phyloP scores from a whole-genome alignment of 2,797 vertebrate species.

The Rachycentron canadum region DNA sequence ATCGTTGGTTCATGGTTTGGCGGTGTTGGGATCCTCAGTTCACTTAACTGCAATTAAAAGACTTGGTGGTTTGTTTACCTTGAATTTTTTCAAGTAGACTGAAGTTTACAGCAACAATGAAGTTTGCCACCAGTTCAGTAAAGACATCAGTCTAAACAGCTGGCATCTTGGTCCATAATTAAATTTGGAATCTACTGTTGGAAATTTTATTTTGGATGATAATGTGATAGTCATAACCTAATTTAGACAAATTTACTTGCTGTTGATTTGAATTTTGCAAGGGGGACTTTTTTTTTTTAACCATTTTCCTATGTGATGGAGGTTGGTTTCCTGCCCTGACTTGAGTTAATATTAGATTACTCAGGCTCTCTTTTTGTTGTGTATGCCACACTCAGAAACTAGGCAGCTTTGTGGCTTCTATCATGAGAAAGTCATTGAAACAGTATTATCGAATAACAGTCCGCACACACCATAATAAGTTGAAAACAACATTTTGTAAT shows the following conservation, averaged over 20 bases:
- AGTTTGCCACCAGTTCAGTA: conserved; percentile 62
- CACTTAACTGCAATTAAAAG: conserved; percentile 69
- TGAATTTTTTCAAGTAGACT: conserved; percentile 49
- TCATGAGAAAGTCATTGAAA: conserved; percentile 70
- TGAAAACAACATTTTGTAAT: conserved; percentile 66
- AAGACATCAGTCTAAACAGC: conserved; percentile 71
- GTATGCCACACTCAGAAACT: conserved; percentile 43
- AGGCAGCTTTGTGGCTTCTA: conserved; percentile 38
- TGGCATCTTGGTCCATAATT: conserved; percentile 77
- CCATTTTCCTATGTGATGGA: conserved; percentile 50
- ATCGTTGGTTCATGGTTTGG: conserved; percentile 24
- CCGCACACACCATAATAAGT: conserved; percentile 27
- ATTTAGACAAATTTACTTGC: conserved; percentile 81
- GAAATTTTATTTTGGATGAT: conserved; percentile 82
- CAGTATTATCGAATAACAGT: conserved; percentile 32
- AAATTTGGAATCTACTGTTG: conserved; percentile 78
- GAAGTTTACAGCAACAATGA: conserved; percentile 48
- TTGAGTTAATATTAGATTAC: conserved; percentile 68
- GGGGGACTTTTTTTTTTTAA: conserved; percentile 74
- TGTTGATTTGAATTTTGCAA: conserved; percentile 80
- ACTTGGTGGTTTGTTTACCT: conserved; percentile 67
- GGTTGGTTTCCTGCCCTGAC: conserved; percentile 69
- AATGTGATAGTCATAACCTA: conserved; percentile 85
- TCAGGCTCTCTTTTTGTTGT: conserved; percentile 34
- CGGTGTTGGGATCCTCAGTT: conserved; percentile 36